Conservation (phyloP, 1,140 invertebrate species). For the Tetranychus urticae region DNA sequence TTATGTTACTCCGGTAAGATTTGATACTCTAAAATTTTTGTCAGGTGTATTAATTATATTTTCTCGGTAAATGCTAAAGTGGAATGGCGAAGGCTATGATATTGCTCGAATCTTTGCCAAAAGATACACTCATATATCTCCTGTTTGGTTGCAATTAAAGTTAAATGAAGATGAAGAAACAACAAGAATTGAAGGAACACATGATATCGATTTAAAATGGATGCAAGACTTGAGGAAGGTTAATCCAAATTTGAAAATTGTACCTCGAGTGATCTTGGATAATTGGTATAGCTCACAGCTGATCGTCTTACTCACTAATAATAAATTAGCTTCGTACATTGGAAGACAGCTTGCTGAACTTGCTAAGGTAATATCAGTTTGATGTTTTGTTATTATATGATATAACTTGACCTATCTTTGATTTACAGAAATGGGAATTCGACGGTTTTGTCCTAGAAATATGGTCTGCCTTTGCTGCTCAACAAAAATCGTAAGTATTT, state of each 20-base stretch:
- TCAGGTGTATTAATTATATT: not conserved
- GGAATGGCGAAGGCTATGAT: conserved; percentile 85
- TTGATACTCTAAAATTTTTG: conserved; percentile 11
- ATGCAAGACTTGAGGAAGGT: conserved; percentile 35
- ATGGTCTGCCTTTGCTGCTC: conserved; percentile 41
- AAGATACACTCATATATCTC: conserved; percentile 73
- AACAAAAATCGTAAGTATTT: conserved; percentile 30
- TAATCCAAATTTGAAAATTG: conserved; percentile 18
- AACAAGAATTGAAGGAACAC: conserved; percentile 24
- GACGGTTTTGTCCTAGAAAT: conserved; percentile 69
- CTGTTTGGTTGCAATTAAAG: conserved; percentile 74
- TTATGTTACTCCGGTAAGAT: conserved; percentile 64
- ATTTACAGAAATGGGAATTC: conserved; percentile 34
- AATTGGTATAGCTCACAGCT: conserved; percentile 33
- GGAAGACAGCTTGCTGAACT: conserved; percentile 10
- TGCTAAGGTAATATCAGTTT: conserved; percentile 8
- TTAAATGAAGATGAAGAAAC: conserved; percentile 24
- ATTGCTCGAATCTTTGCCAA: conserved; percentile 64
- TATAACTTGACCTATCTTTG: not conserved
- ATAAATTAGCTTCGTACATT: conserved; percentile 4
- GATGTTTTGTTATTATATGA: not conserved
- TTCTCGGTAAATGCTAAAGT: conserved; percentile 29
- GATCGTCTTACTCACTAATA: conserved; percentile 4
- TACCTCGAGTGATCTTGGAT: conserved; percentile 65
- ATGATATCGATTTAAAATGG: conserved; percentile 55